Conservation (phyloP, 2,113 vertebrate genomes). For the Phaethon lepturus region DNA sequence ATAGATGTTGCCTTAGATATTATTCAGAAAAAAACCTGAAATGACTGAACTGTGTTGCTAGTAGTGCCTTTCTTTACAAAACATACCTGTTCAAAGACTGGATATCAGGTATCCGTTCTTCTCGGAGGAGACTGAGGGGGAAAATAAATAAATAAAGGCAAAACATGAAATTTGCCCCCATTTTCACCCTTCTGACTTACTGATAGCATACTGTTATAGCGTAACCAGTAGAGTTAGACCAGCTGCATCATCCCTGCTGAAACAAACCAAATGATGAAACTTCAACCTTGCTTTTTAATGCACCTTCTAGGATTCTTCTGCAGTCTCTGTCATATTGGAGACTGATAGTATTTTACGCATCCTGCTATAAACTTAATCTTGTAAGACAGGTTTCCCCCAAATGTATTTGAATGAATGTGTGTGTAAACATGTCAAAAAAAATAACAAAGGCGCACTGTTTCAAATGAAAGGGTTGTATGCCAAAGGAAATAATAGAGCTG, state of each 20-base stretch:
- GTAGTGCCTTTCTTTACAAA: conserved; percentile 2
- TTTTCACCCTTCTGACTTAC: conserved; percentile 65
- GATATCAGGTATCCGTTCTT: conserved; percentile 60
- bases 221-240: neutral
- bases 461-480: neutral
- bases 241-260: neutral
- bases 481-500: neutral
- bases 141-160: conserved; percentile 5
- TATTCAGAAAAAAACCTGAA: neutral
- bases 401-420: neutral
- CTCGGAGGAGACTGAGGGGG: conserved; percentile 1
- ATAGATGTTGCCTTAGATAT: neutral
- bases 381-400: neutral
- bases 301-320: neutral
- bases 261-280: neutral
- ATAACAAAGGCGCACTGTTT: neutral
- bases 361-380: neutral
- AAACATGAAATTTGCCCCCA: conserved; percentile 58
- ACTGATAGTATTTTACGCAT: neutral
- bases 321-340: neutral
- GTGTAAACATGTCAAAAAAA: neutral
- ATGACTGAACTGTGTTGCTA: neutral
- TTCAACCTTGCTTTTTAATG: neutral
- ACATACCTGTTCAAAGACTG: conserved; percentile 29
- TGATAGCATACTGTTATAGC: neutral